Evolutionary conservation across 2,797 vertebrate species (phyloP).

Genomic region (Sebastes nivosus): DNA sequence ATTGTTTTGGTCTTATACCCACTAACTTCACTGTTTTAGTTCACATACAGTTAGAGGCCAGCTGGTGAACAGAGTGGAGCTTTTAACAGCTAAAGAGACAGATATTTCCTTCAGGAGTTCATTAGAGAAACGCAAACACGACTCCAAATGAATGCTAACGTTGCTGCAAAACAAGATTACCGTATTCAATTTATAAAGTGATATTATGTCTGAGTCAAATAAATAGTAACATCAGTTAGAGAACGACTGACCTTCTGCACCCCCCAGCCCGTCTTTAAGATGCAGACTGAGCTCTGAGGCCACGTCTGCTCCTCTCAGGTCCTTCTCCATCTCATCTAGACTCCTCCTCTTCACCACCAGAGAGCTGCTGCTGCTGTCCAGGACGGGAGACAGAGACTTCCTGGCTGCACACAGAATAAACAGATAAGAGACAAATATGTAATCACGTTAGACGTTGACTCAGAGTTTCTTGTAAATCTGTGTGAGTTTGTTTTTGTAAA

Average conservation of each 20-base stretch:
- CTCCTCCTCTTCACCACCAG: constrained; percentile 85
- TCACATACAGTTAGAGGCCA: no score
- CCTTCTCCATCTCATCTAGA: constrained; percentile 84
- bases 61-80: no score
- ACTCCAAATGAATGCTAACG: no score
- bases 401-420: constrained; percentile 80
- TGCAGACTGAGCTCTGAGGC: constrained; percentile 71
- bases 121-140: no score
- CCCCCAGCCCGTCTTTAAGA: constrained; percentile 76
- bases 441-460: neutral
- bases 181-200: no score
- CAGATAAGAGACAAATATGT: neutral
- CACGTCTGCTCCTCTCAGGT: constrained; percentile 76
- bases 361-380: constrained; percentile 74
- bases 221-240: neutral
- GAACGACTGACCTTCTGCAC: constrained; percentile 75
- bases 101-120: no score
- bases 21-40: no score
- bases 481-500: no score
- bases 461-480: neutral
- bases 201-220: no score
- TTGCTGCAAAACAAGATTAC: no score
- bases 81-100: no score
- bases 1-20: no score
- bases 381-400: constrained; percentile 87